phyloP scores from a whole-genome alignment of 2,113 vertebrate species.

The Zosterops lateralis region DNA sequence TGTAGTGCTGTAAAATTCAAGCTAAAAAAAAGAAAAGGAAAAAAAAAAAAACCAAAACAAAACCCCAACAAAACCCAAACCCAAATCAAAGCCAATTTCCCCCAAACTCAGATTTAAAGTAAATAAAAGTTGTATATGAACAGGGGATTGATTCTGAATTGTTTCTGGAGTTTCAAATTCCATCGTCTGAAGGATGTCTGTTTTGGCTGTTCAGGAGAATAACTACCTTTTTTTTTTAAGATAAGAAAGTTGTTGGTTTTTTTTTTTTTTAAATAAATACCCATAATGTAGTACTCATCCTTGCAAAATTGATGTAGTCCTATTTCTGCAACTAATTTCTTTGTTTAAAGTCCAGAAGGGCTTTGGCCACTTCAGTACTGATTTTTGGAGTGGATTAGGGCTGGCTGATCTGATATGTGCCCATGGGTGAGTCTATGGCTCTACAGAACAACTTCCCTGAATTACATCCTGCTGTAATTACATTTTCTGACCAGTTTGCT shows the following conservation, averaged over 20 bases:
- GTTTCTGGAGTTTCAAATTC: slow-evolving; percentile 12
- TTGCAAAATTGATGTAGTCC: not conserved
- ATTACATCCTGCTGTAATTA: not conserved
- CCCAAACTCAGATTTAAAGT: slow-evolving; percentile 2
- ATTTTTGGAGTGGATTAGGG: slow-evolving; percentile 1
- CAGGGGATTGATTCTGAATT: not conserved
- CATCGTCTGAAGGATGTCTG: slow-evolving; percentile 1
- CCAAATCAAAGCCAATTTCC: not conserved
- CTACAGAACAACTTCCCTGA: not conserved
- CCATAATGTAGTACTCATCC: not conserved
- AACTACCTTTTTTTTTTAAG: not conserved
- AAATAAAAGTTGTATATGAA: slow-evolving; percentile 28
- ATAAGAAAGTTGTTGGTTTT: no score
- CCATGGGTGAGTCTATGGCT: not conserved
- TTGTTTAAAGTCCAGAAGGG: slow-evolving; percentile 6
- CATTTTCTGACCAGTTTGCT: not conserved
- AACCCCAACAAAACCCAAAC: not conserved
- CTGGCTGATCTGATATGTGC: not conserved
- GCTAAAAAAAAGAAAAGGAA: not conserved
- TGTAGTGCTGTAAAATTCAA: slow-evolving; percentile 27
- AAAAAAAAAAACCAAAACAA: not conserved
- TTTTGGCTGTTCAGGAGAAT: not conserved
- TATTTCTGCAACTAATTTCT: not conserved
- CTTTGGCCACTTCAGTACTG: not conserved
- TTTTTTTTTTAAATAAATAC: not conserved